phyloP scores from a whole-genome alignment of 2,797 vertebrate genomes.

The Leuciscus waleckii region DNA sequence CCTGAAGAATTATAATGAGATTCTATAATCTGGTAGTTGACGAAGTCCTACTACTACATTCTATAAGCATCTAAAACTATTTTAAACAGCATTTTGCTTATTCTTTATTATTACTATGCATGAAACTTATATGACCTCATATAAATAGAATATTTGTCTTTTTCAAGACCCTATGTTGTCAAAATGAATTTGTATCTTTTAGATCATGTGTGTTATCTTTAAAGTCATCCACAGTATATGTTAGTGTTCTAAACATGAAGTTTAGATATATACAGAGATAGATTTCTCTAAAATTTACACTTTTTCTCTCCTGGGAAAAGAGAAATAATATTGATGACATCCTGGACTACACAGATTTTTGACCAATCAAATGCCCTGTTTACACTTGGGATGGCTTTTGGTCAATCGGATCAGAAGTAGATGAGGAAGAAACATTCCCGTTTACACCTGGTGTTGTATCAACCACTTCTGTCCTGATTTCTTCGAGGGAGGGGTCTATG shows the following conservation, averaged over 20 bases:
- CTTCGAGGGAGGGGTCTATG: too few species aligned
- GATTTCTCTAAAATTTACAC: neutral
- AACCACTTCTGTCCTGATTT: too few species aligned
- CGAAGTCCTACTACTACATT: neutral
- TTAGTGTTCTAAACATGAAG: too few species aligned
- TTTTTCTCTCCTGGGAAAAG: neutral
- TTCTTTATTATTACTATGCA: neutral
- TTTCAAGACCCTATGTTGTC: neutral
- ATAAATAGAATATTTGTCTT: neutral
- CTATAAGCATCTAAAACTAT: neutral
- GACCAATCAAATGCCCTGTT: neutral
- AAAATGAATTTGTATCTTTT: neutral
- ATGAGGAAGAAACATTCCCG: too few species aligned
- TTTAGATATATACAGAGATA: neutral
- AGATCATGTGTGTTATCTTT: neutral
- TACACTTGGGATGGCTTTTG: too few species aligned
- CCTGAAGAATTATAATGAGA: slow-evolving; percentile 31
- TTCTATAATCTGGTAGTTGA: slow-evolving; percentile 12
- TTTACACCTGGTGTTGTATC: too few species aligned
- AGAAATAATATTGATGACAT: neutral
- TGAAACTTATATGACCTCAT: neutral
- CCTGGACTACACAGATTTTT: neutral
- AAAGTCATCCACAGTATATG: neutral
- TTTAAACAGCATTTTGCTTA: neutral
- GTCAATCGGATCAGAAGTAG: too few species aligned